These are phyloP conservation scores for Sebastes trivittatus DNA, from an alignment of 2,797 vertebrate genomes.

Conservation along the genomic window DNA sequence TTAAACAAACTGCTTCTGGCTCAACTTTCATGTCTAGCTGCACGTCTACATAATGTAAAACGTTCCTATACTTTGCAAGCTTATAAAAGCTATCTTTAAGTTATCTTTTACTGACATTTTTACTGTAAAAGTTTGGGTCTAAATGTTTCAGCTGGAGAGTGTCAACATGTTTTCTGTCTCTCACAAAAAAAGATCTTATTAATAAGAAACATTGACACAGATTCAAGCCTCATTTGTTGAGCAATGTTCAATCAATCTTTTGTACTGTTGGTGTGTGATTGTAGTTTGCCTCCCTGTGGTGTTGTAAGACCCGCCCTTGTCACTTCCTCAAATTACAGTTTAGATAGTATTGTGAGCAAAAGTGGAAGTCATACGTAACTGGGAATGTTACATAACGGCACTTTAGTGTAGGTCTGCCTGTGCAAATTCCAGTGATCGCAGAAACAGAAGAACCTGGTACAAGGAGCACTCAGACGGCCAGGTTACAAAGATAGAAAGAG, in stretches of 20 bases:
- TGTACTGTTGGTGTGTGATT: not conserved
- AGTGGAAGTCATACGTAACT: conserved; percentile 52
- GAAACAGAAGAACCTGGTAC: conserved; percentile 29
- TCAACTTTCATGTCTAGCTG: no score
- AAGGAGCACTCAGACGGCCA: conserved; percentile 50
- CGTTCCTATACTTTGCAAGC: no score
- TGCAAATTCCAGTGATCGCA: conserved; percentile 25
- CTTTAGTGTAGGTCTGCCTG: conserved; percentile 32
- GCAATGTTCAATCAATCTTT: not conserved
- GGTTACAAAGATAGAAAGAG: conserved; percentile 39
- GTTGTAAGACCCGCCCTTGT: conserved; percentile 48
- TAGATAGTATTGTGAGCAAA: conserved; percentile 37
- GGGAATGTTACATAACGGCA: conserved; percentile 70
- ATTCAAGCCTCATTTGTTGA: no score
- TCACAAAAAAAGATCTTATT: no score
- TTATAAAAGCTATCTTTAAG: no score
- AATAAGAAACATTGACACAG: no score
- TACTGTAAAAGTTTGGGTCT: no score
- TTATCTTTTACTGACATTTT: no score
- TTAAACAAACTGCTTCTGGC: no score
- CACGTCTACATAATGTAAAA: no score
- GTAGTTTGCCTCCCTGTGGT: not conserved
- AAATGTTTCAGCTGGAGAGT: no score
- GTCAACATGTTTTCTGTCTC: no score
- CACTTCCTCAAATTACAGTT: conserved; percentile 34